Base-by-base conservation (phyloP, 2,797 vertebrate species). In the Scleropages formosus region DNA sequence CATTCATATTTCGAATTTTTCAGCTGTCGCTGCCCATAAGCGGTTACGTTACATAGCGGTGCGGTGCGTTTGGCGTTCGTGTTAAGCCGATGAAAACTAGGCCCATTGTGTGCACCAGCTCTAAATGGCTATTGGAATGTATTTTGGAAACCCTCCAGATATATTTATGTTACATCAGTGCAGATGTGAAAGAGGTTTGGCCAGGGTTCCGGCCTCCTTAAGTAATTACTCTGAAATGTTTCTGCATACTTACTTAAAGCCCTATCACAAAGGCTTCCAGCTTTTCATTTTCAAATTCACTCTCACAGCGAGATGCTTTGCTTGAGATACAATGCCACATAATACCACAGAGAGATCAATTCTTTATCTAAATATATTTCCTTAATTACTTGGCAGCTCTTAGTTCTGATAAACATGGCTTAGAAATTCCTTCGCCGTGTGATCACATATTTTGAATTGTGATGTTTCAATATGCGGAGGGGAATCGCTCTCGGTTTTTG, bases 161-260 rank as follows among this genome's bases (percentile, higher is more conserved):
- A 62, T 78, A 75, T 82, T 82, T 82, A 80, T 78, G 71, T 82
- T 82, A 75, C 80, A 83, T 82, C 75, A 75, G 78, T 75, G 75
- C 82, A 82, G 80, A 86, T 82, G 83, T 82, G 82, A 79, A 78
- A 79, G 80, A 74, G 53, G 79, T 81, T 71, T 84, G 78, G 79
- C 77, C 76, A 74, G 64, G 11, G 20, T 59, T 65, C 71, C 47
- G 63, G 49, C 75, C 66, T 67, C 56, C 78, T 60, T 59, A 66
- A 80, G 75, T 80, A 80, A 81, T 80, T 77, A 78, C 75, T 49
- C 65, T 16, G 65, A 82, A 84, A 75, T 69, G 44, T 61, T 16
- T 59, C 63, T 12, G 31, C 20, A 18, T 44, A 15, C 64, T 60
- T 58, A 58, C 49, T 66, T 59, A 62, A 73, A 63, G 58, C 56